Percentiles rank a stretch among this genome's conserved stretches.
Evolutionary conservation across 2,113 vertebrate genomes (phyloP).

Genomic region (Clarias gariepinus): DNA sequence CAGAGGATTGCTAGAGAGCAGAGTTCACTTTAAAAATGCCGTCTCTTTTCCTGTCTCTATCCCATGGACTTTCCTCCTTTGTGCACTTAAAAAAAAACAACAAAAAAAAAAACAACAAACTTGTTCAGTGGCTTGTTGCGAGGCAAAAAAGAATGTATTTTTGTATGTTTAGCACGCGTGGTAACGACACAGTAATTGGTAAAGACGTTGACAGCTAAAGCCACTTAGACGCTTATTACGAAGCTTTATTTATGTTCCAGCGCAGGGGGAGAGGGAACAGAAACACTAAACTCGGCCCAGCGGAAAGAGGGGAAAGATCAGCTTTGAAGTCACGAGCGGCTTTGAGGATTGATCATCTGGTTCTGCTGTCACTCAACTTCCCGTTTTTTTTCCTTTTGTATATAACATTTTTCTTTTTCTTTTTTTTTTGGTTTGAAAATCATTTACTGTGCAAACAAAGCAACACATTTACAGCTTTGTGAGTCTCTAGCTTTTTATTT

Average conservation of each 20-base stretch:
- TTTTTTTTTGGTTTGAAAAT: background rate
- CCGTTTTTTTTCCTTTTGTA: constrained; percentile 22
- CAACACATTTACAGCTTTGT: background rate
- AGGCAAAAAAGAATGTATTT: constrained; percentile 63
- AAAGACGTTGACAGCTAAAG: constrained; percentile 80
- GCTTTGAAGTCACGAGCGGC: constrained; percentile 72
- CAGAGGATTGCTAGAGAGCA: constrained; percentile 25
- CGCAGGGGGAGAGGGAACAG: constrained; percentile 70
- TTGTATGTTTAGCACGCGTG: constrained; percentile 59
- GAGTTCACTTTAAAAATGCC: constrained; percentile 33
- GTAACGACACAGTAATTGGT: constrained; percentile 75
- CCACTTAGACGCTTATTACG: constrained; percentile 75
- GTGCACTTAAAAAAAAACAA: background rate
- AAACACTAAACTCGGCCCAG: constrained; percentile 69
- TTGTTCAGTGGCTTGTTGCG: constrained; percentile 60
- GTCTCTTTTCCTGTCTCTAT: background rate
- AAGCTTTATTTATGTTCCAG: constrained; percentile 79
- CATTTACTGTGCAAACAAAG: background rate
- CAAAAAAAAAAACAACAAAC: constrained; percentile 31
- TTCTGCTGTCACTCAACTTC: constrained; percentile 72
- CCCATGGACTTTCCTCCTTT: constrained; percentile 22
- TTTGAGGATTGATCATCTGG: constrained; percentile 74
- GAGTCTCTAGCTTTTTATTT: background rate
- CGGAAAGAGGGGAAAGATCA: constrained; percentile 58
- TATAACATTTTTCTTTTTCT: background rate